Base-by-base conservation (phyloP, 2,113 vertebrate species). In the Poeciliopsis occidentalis region DNA sequence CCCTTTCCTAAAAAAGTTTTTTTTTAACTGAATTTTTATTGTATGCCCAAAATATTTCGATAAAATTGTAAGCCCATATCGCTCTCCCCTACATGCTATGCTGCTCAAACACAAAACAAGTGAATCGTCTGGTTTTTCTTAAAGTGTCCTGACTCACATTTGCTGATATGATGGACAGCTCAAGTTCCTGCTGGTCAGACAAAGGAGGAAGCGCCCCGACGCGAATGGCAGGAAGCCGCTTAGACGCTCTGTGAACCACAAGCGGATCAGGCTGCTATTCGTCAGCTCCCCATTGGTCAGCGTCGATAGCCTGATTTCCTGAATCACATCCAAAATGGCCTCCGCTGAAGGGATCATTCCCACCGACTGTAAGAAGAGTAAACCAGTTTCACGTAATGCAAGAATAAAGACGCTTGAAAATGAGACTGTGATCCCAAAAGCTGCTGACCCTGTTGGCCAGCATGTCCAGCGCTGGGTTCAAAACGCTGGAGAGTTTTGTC, bases 101-200 rank as follows among this genome's bases (percentile, higher is more conserved):
- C 12, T 13, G 13, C 39, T 41, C 12, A 41, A 41, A 41, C 13
- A 15, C 12, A 41, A 41, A 22, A 51, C 47, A 51, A 4, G 4
- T 17, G 47, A 51, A 17, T 22, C 39, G 1, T 2, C 17, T 7
- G 1, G 19, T 17, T 19, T 54, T 54, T 4, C 19, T 54, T 4
- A 22, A 24, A 54, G 6, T 22, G 19, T 47, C 24, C 24, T 54
- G 15, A 54, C 51, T 87, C 81, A 95, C 93, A 94, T 86, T 8
- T 84, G 70, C 63, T 93, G 93, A 83, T 91, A 95, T 0, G 93
- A 80, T 22, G 76, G 73, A 75, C 93, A 94, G 90, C 85, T 94
- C 76, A 95, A 69, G 78, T 94, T 92, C 60, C 62, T 91, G 70
- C 15, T 47, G 81, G 71, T 87, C 63, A 94, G 63, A 73, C 93